These are phyloP conservation scores for Thalassoma bifasciatum DNA, from an alignment of 2,113 vertebrate species.

Conservation along the genomic window DNA sequence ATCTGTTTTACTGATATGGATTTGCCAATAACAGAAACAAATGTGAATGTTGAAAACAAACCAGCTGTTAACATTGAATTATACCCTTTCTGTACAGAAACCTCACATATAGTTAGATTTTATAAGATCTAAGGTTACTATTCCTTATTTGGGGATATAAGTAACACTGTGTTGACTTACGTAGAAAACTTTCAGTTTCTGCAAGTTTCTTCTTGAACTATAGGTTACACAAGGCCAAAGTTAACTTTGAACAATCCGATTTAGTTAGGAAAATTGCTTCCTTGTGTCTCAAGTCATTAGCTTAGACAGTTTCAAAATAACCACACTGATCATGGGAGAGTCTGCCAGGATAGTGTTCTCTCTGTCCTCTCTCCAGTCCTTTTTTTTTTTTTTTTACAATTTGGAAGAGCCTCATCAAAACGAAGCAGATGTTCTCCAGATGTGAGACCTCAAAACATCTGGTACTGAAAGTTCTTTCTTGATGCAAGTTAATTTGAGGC, in stretches of 20 bases:
- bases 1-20: no score
- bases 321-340: slow-evolving; percentile 33
- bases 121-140: not conserved
- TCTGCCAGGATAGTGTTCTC: slow-evolving; percentile 21
- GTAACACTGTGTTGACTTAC: not conserved
- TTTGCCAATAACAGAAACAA: not conserved
- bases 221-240: not conserved
- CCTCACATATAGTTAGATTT: no score
- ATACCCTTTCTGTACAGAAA: no score
- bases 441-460: slow-evolving; percentile 82
- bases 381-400: slow-evolving; percentile 50
- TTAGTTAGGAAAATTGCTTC: slow-evolving; percentile 13
- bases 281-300: slow-evolving; percentile 34
- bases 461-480: slow-evolving; percentile 71
- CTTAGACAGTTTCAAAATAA: slow-evolving; percentile 62
- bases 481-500: slow-evolving; percentile 71
- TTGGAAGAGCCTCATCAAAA: slow-evolving; percentile 70
- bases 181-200: not conserved
- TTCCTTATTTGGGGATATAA: not conserved
- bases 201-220: not conserved
- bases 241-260: not conserved
- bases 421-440: slow-evolving; percentile 83
- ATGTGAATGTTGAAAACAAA: not conserved
- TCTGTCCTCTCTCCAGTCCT: slow-evolving; percentile 32
- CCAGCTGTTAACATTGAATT: no score